Conservation (phyloP, 2,113 vertebrate genomes). For the Microcebus lehilahytsara region DNA sequence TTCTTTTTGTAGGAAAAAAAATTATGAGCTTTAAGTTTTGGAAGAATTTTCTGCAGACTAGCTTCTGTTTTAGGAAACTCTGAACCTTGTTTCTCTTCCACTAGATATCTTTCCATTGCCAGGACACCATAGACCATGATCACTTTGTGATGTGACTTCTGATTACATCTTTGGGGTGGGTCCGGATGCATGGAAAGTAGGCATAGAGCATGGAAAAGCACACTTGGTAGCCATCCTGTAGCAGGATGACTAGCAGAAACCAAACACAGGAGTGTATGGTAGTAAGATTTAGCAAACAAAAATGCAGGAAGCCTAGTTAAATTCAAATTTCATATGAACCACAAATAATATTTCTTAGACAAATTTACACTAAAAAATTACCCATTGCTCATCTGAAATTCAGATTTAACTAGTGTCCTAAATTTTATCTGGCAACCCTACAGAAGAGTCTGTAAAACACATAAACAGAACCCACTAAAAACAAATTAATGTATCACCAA, state of each 20-base stretch:
- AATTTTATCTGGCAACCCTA: neutral
- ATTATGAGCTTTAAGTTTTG: neutral
- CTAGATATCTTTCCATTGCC: neutral
- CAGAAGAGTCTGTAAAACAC: neutral
- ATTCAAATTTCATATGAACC: neutral
- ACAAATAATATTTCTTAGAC: neutral
- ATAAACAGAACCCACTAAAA: neutral
- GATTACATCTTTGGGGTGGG: neutral
- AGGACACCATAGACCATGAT: accelerated
- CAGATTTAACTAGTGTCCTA: neutral
- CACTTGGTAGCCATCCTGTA: accelerated
- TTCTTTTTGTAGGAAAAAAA: neutral
- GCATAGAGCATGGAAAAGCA: neutral
- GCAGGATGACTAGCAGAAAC: neutral
- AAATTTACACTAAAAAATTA: neutral
- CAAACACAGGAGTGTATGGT: neutral
- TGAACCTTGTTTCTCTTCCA: neutral
- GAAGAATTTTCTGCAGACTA: neutral
- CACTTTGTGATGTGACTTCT: neutral
- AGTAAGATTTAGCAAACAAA: neutral
- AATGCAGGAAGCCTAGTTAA: neutral
- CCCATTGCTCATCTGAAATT: neutral
- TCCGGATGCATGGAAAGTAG: neutral
- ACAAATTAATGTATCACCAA: neutral
- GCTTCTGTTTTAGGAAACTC: neutral